Conservation (phyloP, 2,113 vertebrate species). For the Mus pahari region DNA sequence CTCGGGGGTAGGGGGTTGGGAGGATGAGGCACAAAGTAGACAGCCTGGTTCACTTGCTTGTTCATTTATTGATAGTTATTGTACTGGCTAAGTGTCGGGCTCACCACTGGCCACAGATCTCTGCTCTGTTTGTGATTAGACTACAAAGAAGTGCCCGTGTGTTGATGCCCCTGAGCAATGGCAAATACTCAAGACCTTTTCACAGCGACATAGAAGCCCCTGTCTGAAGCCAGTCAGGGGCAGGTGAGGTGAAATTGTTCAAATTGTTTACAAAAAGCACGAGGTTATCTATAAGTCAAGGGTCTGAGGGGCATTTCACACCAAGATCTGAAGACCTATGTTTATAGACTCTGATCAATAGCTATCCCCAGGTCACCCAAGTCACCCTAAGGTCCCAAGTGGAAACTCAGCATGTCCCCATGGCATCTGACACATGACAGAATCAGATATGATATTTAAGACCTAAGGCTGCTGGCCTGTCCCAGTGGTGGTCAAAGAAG, state of each 20-base stretch:
- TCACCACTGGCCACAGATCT: background rate
- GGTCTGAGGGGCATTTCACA: background rate
- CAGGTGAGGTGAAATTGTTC: background rate
- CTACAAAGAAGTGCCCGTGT: background rate
- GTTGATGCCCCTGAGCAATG: background rate
- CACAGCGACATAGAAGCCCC: background rate
- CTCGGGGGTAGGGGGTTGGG: too few relatives aligned
- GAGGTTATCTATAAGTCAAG: background rate
- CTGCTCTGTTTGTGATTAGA: background rate
- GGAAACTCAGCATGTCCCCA: background rate
- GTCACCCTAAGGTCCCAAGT: background rate
- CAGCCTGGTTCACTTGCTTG: background rate
- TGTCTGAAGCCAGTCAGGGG: background rate
- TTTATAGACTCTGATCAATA: background rate
- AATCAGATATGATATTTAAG: constrained; percentile 25
- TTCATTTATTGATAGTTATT: background rate
- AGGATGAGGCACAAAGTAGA: background rate
- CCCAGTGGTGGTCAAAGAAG: background rate
- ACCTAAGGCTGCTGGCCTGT: background rate
- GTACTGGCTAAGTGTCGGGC: background rate
- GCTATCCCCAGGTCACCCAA: background rate
- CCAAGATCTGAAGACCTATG: background rate
- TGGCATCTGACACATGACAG: background rate
- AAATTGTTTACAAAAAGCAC: background rate
- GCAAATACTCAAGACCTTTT: background rate